A percentile compares a stretch with the other conserved stretches of the same genome.
phyloP scores from a whole-genome alignment of 2,888 invertebrate genomes.

The Choreutis nemorana region DNA sequence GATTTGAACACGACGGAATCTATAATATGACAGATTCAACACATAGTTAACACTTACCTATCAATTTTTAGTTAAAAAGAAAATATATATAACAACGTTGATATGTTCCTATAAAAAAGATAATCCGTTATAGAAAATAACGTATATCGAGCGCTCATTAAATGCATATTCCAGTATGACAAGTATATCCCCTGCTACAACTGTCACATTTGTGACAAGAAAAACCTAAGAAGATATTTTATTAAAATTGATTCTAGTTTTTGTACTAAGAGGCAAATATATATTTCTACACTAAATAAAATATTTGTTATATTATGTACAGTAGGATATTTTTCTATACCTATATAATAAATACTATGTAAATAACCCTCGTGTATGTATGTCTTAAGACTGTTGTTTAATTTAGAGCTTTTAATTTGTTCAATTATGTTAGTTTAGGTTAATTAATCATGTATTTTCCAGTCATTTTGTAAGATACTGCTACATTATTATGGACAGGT shows the following conservation, averaged over 20 bases:
- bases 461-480: conserved; percentile 54
- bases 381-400: conserved; percentile 65
- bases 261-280: conserved; percentile 54
- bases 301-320: conserved; percentile 55
- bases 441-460: conserved; percentile 56
- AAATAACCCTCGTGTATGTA: conserved; percentile 62
- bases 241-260: conserved; percentile 57
- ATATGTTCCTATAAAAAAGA: no score
- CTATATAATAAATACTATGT: conserved; percentile 46
- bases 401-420: conserved; percentile 62
- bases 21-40: no score
- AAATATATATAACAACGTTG: no score
- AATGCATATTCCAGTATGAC: neutral
- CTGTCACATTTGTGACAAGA: no score
- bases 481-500: no score
- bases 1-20: no score
- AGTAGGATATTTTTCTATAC: conserved; percentile 63
- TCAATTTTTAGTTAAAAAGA: no score
- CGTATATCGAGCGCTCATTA: no score
- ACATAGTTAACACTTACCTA: no score
- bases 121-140: no score
- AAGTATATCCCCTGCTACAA: neutral
- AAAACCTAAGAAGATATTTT: no score
- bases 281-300: conserved; percentile 59
- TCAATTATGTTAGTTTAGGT: conserved; percentile 42